These are phyloP conservation scores for Gandaritis pyraliata DNA, from an alignment of 2,888 invertebrate species.

Conservation along the genomic window DNA sequence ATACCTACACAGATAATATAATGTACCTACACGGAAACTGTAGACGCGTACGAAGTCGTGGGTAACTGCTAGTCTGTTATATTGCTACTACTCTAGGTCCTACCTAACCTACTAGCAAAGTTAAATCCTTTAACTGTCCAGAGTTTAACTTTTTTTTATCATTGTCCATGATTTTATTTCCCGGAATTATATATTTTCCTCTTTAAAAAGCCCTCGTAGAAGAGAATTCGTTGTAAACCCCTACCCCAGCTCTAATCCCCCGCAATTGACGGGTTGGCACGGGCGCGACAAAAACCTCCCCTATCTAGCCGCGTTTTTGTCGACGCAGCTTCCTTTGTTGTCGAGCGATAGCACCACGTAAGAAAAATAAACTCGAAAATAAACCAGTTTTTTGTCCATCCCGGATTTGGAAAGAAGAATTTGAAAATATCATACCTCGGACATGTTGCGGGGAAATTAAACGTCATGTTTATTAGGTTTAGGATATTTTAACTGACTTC, in stretches of 20 bases:
- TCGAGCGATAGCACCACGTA: slow-evolving; percentile 48
- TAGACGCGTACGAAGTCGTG: too few relatives aligned
- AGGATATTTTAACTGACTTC: too few relatives aligned
- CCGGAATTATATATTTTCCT: neutral
- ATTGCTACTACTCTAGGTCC: too few relatives aligned
- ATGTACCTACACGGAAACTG: too few relatives aligned
- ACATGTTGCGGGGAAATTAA: slow-evolving; percentile 1
- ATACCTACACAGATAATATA: too few relatives aligned
- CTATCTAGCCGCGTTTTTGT: slow-evolving; percentile 49
- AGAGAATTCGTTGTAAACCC: slow-evolving; percentile 26
- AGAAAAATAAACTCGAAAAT: slow-evolving; percentile 50
- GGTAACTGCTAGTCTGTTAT: too few relatives aligned
- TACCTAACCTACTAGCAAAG: too few relatives aligned
- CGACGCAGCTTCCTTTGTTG: slow-evolving; percentile 50
- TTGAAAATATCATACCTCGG: slow-evolving; percentile 10
- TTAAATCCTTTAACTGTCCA: neutral
- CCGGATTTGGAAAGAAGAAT: slow-evolving; percentile 24
- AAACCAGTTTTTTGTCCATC: slow-evolving; percentile 29
- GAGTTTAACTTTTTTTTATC: neutral
- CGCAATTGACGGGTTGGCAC: slow-evolving; percentile 33
- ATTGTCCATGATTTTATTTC: neutral
- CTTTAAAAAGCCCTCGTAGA: slow-evolving; percentile 11
- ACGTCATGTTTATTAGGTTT: neutral
- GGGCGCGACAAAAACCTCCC: slow-evolving; percentile 36
- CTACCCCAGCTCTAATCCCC: slow-evolving; percentile 32